Evolutionary conservation across 2,113 vertebrate species (phyloP), one percentile per base, ranked within the genome.

Genomic region (Coptodon rendalli): DNA sequence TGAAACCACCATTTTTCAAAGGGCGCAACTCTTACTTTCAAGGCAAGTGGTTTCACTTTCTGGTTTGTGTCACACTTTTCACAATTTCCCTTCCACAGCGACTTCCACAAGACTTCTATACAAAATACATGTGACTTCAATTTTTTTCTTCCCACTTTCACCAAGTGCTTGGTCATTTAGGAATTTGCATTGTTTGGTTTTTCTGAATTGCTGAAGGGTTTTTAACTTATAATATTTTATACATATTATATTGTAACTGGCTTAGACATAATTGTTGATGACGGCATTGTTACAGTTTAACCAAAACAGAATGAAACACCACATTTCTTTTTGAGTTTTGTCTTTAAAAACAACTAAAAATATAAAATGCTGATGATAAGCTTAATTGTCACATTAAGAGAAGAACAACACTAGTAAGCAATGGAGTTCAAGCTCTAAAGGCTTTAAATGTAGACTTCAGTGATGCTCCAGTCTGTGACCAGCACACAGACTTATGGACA

Each of bases 21-120:
- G 0, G n/a, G 63, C 24, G 66, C 0, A 5, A 43, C 66, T 38
- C 4, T 66, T 38, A 22, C 34, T 27, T 71, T 71, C 24, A 43
- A 43, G 66, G 36, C 38, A 24, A 24, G 43, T 71, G 36, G n/a
- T 71, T 14, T 43, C 22, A 40, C 2, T 43, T 43, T 16, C n/a
- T 24, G 36, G 66, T 24, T 43, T 71, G 7, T 68, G 19, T 13
- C 63, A 22, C 63, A 38, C 4, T 8, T 13, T 68, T 43, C 7
- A 71, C 66, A 43, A 14, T 71, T 71, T 71, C n/a, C 0, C 38
- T 71, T 43, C n/a, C 36, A 43, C 14, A 43, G n/a, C 0, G 14
- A 24, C 13, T 71, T 71, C 38, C 12, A 9, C 66, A 71, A 43
- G 3, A 71, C 0, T 2, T 71, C 38, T 71, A 43, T 43, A 16